These are phyloP conservation scores for Leucania comma DNA, from an alignment of 2,888 invertebrate genomes.

Conservation along the genomic window DNA sequence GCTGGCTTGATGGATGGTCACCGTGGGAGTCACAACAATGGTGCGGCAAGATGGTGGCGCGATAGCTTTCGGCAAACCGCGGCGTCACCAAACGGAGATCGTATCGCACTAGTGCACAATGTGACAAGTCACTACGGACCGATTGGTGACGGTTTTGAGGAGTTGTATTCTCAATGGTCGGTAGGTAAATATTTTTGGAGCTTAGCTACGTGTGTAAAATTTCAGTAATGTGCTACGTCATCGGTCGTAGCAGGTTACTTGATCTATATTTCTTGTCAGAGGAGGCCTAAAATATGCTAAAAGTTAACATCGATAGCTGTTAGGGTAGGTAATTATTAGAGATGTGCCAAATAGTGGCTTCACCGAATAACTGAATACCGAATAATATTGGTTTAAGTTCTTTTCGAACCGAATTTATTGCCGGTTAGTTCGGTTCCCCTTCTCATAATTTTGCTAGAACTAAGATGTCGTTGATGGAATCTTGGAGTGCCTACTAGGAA, in stretches of 20 bases:
- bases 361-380: too few species aligned
- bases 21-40: slow-evolving; percentile 74
- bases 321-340: neutral
- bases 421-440: too few species aligned
- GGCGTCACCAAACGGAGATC: slow-evolving; percentile 78
- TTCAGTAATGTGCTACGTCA: slow-evolving; percentile 44
- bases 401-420: too few species aligned
- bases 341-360: too few species aligned
- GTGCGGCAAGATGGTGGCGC: slow-evolving; percentile 70
- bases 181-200: slow-evolving; percentile 46
- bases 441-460: too few species aligned
- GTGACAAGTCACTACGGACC: slow-evolving; percentile 79
- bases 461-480: too few species aligned
- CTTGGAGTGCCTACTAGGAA: too few species aligned
- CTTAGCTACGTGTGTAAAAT: slow-evolving; percentile 22
- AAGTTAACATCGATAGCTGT: neutral
- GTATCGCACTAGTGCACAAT: slow-evolving; percentile 71
- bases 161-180: slow-evolving; percentile 58
- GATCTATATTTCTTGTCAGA: neutral
- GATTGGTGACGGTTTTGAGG: slow-evolving; percentile 70
- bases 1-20: slow-evolving; percentile 79
- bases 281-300: neutral
- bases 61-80: slow-evolving; percentile 87
- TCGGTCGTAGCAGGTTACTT: neutral
- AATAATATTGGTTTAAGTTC: too few species aligned